phyloP scores from a whole-genome alignment of 1,140 invertebrate genomes.

The Sminthurides bifidus region DNA sequence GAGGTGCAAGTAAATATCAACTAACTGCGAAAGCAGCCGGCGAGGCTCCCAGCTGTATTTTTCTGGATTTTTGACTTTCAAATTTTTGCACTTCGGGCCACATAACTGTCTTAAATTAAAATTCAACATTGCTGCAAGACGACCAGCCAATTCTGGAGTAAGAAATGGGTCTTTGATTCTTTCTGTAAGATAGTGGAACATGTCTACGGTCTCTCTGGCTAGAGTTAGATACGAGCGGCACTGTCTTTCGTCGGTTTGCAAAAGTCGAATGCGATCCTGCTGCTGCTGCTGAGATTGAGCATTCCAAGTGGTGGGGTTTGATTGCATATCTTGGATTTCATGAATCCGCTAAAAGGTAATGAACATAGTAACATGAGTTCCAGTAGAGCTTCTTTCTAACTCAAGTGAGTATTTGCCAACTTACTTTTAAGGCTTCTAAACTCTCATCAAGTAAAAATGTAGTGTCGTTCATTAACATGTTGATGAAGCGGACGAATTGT shows the following conservation, averaged over 20 bases:
- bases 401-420: neutral
- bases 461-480: constrained; percentile 99
- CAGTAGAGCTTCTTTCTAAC: neutral
- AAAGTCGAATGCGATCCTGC: constrained; percentile 60
- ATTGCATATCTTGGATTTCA: constrained; percentile 81
- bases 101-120: constrained; percentile 95
- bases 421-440: constrained; percentile 72
- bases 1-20: constrained; percentile 93
- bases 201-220: constrained; percentile 90
- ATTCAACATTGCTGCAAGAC: constrained; percentile 94
- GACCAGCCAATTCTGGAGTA: constrained; percentile 75
- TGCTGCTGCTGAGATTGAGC: constrained; percentile 57
- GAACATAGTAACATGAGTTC: neutral
- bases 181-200: constrained; percentile 93
- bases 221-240: constrained; percentile 88
- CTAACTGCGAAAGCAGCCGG: constrained; percentile 74
- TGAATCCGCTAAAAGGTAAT: constrained; percentile 57
- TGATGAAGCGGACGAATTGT: constrained; percentile 95
- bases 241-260: constrained; percentile 81
- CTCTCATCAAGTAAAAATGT: constrained; percentile 95
- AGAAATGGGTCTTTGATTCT: constrained; percentile 91
- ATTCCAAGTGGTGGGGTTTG: constrained; percentile 53
- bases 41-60: constrained; percentile 89
- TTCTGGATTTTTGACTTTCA: constrained; percentile 89
- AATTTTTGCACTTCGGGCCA: constrained; percentile 90